phyloP scores from a whole-genome alignment of 2,113 vertebrate species.

The Dicaeum eximium region DNA sequence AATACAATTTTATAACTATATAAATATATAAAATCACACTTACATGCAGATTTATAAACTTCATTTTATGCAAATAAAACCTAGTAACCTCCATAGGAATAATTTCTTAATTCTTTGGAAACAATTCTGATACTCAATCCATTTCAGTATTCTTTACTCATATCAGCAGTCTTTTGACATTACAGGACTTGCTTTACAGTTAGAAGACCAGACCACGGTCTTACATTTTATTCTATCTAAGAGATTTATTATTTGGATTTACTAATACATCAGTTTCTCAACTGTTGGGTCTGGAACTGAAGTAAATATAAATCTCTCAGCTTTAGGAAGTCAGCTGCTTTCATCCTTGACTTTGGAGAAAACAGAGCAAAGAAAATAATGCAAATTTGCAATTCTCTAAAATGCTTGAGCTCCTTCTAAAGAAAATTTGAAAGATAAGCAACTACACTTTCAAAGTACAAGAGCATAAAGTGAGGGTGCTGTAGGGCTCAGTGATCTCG shows the following conservation, averaged over 20 bases:
- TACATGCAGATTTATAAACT: not conserved
- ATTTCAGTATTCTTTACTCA: not conserved
- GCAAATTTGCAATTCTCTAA: not conserved
- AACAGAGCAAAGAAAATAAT: not conserved
- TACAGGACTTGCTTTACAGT: not conserved
- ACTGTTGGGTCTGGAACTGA: not conserved
- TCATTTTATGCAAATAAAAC: not conserved
- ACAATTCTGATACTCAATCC: not conserved
- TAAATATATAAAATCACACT: not conserved
- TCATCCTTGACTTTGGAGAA: not conserved
- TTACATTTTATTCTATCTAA: not conserved
- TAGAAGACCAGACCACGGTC: not conserved
- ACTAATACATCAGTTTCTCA: not conserved
- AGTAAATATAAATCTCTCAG: not conserved
- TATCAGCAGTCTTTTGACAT: not conserved
- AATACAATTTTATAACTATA: not conserved
- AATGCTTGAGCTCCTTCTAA: not conserved
- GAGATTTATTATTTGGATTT: not conserved
- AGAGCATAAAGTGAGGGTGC: not conserved
- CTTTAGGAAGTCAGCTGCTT: not conserved
- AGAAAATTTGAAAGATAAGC: not conserved
- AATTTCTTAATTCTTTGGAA: not conserved
- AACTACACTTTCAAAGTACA: not conserved
- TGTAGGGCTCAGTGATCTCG: not conserved
- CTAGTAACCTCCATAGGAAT: not conserved